Evolutionary conservation across 2,888 invertebrate species (phyloP), one percentile per base, ranked within the genome.

Genomic region (Glaucopsyche alexis): DNA sequence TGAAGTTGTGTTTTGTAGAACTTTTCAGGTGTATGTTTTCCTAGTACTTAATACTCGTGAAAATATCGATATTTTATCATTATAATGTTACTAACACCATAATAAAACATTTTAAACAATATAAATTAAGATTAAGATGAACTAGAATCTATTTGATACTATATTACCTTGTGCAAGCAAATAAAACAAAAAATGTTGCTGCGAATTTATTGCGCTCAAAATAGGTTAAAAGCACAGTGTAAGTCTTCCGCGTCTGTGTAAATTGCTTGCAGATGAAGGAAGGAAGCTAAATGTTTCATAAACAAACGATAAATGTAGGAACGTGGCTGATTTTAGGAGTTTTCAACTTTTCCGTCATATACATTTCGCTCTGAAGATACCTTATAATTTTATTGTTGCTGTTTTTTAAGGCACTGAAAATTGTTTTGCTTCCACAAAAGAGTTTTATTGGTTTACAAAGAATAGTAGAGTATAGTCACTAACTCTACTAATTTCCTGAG

Each of bases 401-500:
- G 29, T n/a, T n/a, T n/a, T 9, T 0, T 60, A 29, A 13, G 29
- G 8, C 11, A 8, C 19, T 29, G 29, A 60, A 60, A 60, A 29
- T 60, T 11, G 60, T 29, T 60, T 60, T 8, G 60, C 60, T 60
- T 29, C 60, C 19, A 60, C 29, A 60, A 29, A 60, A 19, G 19
- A 60, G 29, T 60, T 60, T 60, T 60, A 29, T 60, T 60, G 38
- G 60, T 60, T 60, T 60, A 60, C 60, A 60, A 29, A 60, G 5
- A 38, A 11, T 60, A 60, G 60, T 60, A 71, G 71, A 55, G 73
- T 64, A 71, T 73, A 76, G 72, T 74, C 76, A 83, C 85, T 87
- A 87, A 86, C 83, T 77, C 80, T 78, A 79, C 86, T 87, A 86
- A 86, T 85, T 82, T 81, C 38, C 69, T 79, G 76, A 79, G 78